Evolutionary conservation across 2,113 vertebrate species (phyloP).

Genomic region (Bombycilla garrulus): DNA sequence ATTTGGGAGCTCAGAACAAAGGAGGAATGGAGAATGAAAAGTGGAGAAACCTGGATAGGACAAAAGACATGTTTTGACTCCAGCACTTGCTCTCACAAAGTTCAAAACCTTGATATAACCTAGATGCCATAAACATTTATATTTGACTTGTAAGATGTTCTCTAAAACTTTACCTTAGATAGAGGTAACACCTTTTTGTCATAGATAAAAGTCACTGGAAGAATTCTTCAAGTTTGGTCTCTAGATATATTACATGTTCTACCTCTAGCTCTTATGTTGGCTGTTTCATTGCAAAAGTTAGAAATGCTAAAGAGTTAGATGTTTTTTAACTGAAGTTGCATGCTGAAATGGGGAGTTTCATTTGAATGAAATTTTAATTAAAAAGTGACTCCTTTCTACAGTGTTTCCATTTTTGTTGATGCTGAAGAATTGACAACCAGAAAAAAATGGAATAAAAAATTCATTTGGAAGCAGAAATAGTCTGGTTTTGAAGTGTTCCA

Average conservation of each 20-base stretch:
- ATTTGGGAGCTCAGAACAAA: neutral
- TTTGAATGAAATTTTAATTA: neutral
- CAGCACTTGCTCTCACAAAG: neutral
- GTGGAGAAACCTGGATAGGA: neutral
- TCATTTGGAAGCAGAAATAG: neutral
- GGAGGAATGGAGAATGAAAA: neutral
- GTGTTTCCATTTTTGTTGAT: neutral
- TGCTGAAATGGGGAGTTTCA: accelerated
- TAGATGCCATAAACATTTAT: neutral
- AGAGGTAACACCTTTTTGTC: neutral
- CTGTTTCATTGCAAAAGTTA: neutral
- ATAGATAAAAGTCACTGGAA: neutral
- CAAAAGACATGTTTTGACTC: neutral
- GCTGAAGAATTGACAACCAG: neutral
- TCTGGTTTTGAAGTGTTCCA: neutral
- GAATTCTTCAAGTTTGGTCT: neutral
- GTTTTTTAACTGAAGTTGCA: neutral
- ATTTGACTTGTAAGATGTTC: neutral
- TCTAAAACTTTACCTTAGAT: neutral
- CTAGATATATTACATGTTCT: neutral
- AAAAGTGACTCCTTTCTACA: neutral
- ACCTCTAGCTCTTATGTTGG: neutral
- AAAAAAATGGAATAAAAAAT: neutral
- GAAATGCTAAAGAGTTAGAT: neutral
- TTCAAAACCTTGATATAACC: neutral